Base-by-base conservation (phyloP, 2,797 vertebrate species). In the Rhinatrema bivittatum region DNA sequence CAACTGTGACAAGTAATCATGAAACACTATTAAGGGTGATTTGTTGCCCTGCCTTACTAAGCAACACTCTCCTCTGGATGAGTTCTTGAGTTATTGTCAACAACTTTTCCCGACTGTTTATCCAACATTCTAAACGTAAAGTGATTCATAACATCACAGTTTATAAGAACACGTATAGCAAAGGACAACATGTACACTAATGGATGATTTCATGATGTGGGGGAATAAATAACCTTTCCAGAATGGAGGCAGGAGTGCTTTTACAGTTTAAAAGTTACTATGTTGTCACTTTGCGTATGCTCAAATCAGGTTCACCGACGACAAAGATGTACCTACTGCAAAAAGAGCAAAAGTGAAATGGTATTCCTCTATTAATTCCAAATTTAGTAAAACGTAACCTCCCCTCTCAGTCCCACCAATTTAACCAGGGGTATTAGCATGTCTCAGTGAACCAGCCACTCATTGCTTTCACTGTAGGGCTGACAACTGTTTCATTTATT, bases 31-130 rank as follows among this genome's bases (percentile, higher is more conserved):
- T 29, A 46, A 36, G 17, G 36, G 6, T 54, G 57, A 65, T 56
- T 26, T 38, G 37, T 53, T 59, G 46, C 46, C 16, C 19, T 46
- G 32, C 36, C 33, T 57, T 10, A 2, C 27, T 36, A 2, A 22
- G 39, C 17, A 29, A 19, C 10, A 5, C 26, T 51, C 34, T 18
- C 18, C 20, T 16, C 30, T 19, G 14, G 16, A 6, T 9, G 6
- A 29, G 60, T 12, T 49, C 62, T 62, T 52, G 35, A 48, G 41
- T 52, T 62, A 66, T 16, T 60, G 43, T 52, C 61, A 57, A 55
- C 46, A 56, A n/a, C 34, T 31, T 46, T 60, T 70, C 38, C 29
- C 7, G 45, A 62, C 6, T 52, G 56, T 70, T 70, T 66, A 62
- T 50, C 42, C n/a, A 29, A 34, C 25, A 31, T 59, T 52, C 20